Evolutionary conservation across 2,888 invertebrate species (phyloP), one percentile per base, ranked within the genome.

Genomic region (Patella depressa): DNA sequence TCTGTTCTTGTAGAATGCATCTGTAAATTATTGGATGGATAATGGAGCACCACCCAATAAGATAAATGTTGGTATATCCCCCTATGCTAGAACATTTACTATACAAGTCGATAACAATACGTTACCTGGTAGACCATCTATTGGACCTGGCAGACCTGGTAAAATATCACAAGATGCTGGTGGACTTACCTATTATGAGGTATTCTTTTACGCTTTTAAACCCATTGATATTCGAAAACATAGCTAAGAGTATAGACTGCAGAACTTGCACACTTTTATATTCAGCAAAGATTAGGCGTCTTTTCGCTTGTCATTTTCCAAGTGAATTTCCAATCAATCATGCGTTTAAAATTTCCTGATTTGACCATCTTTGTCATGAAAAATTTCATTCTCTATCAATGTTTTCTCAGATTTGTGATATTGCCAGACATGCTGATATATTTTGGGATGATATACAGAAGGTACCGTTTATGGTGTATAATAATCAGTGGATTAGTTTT

Each of bases 401-500:
- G 4, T 19, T 65, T 65, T 65, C 24, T 0, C 14, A 65, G 65
- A 7, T 65, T 9, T 65, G 65, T 65, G 14, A 65, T 15, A 65
- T 65, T 65, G 65, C 65, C 19, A 65, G 65, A 24, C n/a, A 65
- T 65, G 65, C 19, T 12, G 65, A 65, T 24, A 65, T 65, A 65
- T 65, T 65, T 65, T 65, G 65, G 65, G 65, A 65, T 65, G 65
- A 65, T 11, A 65, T 65, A 19, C 65, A 65, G 65, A 65, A 24
- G 14, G 65, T 65, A 12, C 65, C 65, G 12, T 65, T 24, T 14
- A 65, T 65, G 65, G 65, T 65, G 9, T 24, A 24, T 19, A 24
- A 65, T 65, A 24, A 65, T 65, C 65, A 65, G 65, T 65, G 65
- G 65, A 65, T 65, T 65, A 65, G 65, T 65, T 65, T 65, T 65